Percentiles rank a stretch among this genome's conserved stretches.
Conservation (phyloP, 2,888 invertebrate species). For the Trissoscelio sp. region DNA sequence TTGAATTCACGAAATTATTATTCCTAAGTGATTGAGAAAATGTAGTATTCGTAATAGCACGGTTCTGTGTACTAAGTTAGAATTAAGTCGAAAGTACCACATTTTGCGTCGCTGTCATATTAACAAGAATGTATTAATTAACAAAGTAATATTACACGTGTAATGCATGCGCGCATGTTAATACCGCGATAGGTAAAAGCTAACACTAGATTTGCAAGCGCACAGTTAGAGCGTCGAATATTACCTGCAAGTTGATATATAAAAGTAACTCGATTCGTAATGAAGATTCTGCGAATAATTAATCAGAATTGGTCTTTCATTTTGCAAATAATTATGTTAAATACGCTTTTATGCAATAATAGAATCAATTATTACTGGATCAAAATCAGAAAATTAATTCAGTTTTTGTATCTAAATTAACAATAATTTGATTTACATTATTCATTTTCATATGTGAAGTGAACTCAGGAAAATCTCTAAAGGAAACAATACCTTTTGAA, state of each 20-base stretch:
- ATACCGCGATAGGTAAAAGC: constrained; percentile 13
- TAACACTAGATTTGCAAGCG: constrained; percentile 10
- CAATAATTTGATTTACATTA: too few species aligned
- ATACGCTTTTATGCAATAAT: too few species aligned
- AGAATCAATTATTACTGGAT: too few species aligned
- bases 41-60: not conserved
- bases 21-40: constrained; percentile 20
- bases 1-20: too few species aligned
- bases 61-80: constrained; percentile 25
- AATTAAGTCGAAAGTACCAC: constrained; percentile 37
- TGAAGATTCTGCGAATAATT: not conserved
- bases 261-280: not conserved
- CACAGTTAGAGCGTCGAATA: not conserved
- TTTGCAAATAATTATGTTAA: too few species aligned
- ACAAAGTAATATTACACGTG: constrained; percentile 28
- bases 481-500: too few species aligned
- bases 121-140: constrained; percentile 50
- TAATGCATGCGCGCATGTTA: constrained; percentile 26
- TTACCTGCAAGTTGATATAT: not conserved
- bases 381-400: too few species aligned
- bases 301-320: not conserved
- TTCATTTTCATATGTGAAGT: too few species aligned
- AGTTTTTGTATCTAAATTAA: too few species aligned
- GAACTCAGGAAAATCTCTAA: too few species aligned
- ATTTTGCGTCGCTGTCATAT: constrained; percentile 29